phyloP scores from a whole-genome alignment of 2,113 vertebrate species.

The human (Homo sapiens) region DNA sequence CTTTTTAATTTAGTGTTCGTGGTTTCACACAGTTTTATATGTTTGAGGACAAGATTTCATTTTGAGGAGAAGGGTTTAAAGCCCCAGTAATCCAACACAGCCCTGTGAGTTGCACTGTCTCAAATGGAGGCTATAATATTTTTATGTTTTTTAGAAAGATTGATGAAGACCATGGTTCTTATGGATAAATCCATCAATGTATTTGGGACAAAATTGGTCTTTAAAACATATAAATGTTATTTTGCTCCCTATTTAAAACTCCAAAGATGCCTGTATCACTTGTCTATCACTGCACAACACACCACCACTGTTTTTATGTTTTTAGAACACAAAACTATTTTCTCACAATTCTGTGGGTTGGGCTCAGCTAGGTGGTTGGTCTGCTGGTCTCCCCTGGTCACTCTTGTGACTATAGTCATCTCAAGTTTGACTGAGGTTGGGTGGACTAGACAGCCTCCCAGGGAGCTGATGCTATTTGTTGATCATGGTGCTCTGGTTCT shows the following conservation, averaged over 20 bases:
- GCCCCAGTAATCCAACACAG: background rate
- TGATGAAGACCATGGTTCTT: background rate
- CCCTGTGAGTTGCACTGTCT: background rate
- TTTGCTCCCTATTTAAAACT: slow-evolving; percentile 27
- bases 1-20: slow-evolving; percentile 16
- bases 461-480: background rate
- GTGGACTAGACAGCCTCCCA: background rate
- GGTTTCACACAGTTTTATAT: background rate
- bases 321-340: background rate
- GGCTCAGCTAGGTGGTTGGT: background rate
- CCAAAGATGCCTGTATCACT: background rate
- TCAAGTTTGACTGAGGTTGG: background rate
- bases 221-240: slow-evolving; percentile 8
- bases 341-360: background rate
- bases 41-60: background rate
- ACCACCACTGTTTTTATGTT: background rate
- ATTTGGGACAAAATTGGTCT: background rate
- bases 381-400: background rate
- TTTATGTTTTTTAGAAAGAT: slow-evolving; percentile 11
- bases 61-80: background rate
- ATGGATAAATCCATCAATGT: background rate
- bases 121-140: background rate
- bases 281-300: background rate
- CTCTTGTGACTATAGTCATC: background rate
- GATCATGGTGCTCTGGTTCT: background rate